Evolutionary conservation across 2,797 vertebrate genomes (phyloP), one percentile per base, ranked within the genome.

Genomic region (Tangara arthus): DNA sequence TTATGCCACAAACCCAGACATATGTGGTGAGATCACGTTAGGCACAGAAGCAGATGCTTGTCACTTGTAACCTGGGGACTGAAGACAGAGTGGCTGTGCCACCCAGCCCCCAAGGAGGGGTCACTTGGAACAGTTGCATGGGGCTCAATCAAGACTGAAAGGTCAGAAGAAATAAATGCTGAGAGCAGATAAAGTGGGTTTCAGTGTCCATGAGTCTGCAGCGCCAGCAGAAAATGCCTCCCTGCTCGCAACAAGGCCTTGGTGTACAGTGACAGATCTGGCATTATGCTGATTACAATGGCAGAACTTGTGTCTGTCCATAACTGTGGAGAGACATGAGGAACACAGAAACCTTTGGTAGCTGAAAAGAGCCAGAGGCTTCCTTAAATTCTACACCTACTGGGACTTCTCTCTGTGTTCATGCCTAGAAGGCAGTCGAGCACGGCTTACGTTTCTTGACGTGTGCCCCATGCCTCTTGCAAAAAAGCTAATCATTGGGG

Each of bases 211-310:
- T 22, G 53, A 47, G 14, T 37, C 73, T 42, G 50, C 30, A 34
- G 22, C 4, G 32, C 44, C 70, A 65, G 50, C 26, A 69, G 39
- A 78, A 84, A 75, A 79, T 2, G 34, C 49, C 26, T 50, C 27
- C 10, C 4, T 27, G 18, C 4, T 42, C 18, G 37, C 61, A 71
- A 11, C 55, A 30, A 5, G 3, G 42, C 53, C 57, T 9, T 18
- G 41, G n/a, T 15, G 35, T 13, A 8, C 24, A 41, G 71, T 1
- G 5, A 42, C 6, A 81, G 49, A 44, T 53, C 2, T 35, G 39
- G 53, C 9, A 3, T 20, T 39, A 19, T 1, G 2, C 0, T n/a
- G 21, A 46, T 28, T 14, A 57, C 0, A 1, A 23, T 1, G 50
- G 72, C 46, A 72, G 69, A 72, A 27, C 30, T 66, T 17, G 15